Evolutionary conservation across 2,113 vertebrate genomes (phyloP).

Genomic region (Halichoerus grypus): DNA sequence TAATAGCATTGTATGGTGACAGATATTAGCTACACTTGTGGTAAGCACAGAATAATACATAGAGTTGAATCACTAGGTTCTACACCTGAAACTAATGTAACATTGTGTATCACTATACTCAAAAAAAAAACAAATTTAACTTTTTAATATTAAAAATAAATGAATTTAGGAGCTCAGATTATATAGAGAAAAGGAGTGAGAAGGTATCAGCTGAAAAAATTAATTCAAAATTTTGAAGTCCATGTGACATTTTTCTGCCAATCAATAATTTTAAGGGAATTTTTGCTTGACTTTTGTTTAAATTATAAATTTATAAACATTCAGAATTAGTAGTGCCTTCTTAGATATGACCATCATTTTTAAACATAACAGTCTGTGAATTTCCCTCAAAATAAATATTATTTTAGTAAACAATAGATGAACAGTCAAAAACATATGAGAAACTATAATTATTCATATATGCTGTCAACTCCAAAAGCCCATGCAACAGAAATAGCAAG

Average conservation of each 20-base stretch:
- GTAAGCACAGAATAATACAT: neutral
- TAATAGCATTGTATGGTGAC: neutral
- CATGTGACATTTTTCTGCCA: neutral
- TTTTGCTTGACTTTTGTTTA: neutral
- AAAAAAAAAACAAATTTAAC: neutral
- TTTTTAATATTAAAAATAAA: neutral
- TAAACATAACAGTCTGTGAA: neutral
- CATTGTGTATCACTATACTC: neutral
- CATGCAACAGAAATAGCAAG: slow-evolving; percentile 14
- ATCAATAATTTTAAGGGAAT: neutral
- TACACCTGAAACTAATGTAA: neutral
- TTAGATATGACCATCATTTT: neutral
- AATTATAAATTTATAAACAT: neutral
- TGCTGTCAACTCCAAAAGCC: slow-evolving; percentile 67
- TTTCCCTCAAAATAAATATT: slow-evolving; percentile 24
- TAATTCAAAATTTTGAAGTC: neutral
- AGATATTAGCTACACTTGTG: neutral
- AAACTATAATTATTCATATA: slow-evolving; percentile 53
- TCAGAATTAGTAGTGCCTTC: neutral
- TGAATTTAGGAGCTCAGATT: neutral
- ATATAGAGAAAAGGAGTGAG: neutral
- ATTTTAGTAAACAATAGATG: slow-evolving; percentile 65
- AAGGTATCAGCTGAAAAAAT: neutral
- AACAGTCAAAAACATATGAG: slow-evolving; percentile 26
- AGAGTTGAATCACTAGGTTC: neutral